A percentile compares a stretch with the other conserved stretches of the same genome.
Evolutionary conservation across 2,113 vertebrate species (phyloP).

Genomic region (Hemiprocne comata): DNA sequence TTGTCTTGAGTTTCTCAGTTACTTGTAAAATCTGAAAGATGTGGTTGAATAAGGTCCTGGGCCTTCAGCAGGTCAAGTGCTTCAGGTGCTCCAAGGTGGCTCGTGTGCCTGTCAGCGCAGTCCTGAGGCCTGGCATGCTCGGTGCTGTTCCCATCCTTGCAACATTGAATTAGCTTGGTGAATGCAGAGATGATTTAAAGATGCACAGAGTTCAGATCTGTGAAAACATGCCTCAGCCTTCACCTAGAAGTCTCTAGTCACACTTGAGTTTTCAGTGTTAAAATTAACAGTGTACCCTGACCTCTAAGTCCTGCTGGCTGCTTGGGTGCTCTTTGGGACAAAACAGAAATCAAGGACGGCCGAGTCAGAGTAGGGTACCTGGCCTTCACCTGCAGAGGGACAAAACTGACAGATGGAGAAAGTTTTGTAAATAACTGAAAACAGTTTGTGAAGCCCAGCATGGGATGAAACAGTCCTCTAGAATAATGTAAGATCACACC

Average conservation of each 20-base stretch:
- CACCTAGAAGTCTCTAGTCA: not conserved
- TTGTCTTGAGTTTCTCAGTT: not conserved
- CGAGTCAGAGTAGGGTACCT: accelerated
- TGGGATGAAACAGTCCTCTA: not conserved
- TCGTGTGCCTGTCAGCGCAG: accelerated
- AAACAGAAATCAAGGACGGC: not conserved
- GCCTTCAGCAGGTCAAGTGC: not conserved
- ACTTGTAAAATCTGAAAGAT: not conserved
- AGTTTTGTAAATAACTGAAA: not conserved
- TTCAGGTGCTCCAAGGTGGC: not conserved
- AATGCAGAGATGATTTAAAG: not conserved
- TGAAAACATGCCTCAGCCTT: not conserved
- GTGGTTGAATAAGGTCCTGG: not conserved
- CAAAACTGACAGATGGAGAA: not conserved
- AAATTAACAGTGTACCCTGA: not conserved
- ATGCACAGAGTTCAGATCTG: not conserved
- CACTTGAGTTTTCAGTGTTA: not conserved
- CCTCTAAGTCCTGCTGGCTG: not conserved
- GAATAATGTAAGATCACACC: not conserved
- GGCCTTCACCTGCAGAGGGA: not conserved
- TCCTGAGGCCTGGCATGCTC: not conserved
- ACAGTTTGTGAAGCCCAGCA: not conserved
- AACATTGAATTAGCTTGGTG: accelerated
- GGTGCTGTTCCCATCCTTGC: not conserved
- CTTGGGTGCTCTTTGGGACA: not conserved